A percentile compares a stretch with the other conserved stretches of the same genome.
phyloP scores from a whole-genome alignment of 2,113 vertebrate genomes.

The Megaleporinus macrocephalus region DNA sequence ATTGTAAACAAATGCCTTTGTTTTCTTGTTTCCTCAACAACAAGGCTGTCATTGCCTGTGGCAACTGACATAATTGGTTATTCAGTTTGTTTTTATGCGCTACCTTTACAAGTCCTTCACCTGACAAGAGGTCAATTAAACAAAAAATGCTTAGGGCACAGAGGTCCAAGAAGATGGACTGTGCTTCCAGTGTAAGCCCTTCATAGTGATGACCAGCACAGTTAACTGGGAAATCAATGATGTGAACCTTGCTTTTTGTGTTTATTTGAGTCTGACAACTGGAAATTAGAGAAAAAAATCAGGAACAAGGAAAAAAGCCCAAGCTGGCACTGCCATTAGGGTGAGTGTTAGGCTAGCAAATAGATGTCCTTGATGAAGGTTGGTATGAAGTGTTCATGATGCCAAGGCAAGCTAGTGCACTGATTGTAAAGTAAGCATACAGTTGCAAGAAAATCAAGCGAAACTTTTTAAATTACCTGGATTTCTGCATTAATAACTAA shows the following conservation, averaged over 20 bases:
- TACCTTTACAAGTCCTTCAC: not conserved
- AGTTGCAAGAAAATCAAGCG: no score
- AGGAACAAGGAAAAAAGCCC: not conserved
- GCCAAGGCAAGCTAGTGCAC: not conserved
- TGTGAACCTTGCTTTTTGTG: not conserved
- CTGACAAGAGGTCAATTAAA: constrained; percentile 1
- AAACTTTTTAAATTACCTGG: no score
- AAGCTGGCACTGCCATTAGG: not conserved
- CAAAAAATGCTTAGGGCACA: not conserved
- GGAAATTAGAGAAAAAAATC: constrained; percentile 10
- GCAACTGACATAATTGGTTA: not conserved
- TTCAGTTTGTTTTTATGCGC: not conserved
- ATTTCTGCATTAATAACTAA: no score
- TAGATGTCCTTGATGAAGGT: not conserved
- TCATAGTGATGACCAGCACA: not conserved
- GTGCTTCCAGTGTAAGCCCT: not conserved
- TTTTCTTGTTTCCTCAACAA: not conserved
- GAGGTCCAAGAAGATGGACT: not conserved
- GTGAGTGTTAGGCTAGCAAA: not conserved
- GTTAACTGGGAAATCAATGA: not conserved
- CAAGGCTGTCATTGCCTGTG: not conserved
- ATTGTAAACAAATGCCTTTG: not conserved
- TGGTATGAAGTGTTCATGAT: not conserved
- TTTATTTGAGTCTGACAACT: not conserved
- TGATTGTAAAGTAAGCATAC: no score